Evolutionary conservation across 2,888 invertebrate species (phyloP).

Genomic region (Timema cristinae): DNA sequence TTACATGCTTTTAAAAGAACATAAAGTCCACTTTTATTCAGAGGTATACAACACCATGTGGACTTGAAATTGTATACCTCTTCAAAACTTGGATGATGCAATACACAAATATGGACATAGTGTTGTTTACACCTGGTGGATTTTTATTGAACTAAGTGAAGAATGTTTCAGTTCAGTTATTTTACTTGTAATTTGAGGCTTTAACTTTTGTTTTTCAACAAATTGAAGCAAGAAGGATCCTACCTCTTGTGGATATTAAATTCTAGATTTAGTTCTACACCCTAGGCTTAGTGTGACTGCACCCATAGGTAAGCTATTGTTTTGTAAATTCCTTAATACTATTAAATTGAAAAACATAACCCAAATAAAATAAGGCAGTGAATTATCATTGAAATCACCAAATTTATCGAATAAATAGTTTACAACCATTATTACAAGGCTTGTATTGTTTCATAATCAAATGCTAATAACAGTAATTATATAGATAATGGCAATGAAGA

Average conservation of each 20-base stretch:
- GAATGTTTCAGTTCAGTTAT: slow-evolving; percentile 10
- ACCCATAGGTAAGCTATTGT: slow-evolving; percentile 4
- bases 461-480: not conserved
- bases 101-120: slow-evolving; percentile 9
- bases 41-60: slow-evolving; percentile 20
- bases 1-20: slow-evolving; percentile 16
- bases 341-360: slow-evolving; percentile 11
- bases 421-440: slow-evolving; percentile 8
- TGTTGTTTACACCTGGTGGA: slow-evolving; percentile 12
- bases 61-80: slow-evolving; percentile 1
- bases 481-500: slow-evolving; percentile 10
- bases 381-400: no score
- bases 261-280: slow-evolving; percentile 8
- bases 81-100: slow-evolving; percentile 14
- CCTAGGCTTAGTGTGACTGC: slow-evolving; percentile 9
- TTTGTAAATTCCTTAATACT: not conserved
- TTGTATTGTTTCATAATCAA: slow-evolving; percentile 2
- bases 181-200: slow-evolving; percentile 9
- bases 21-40: not conserved
- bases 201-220: no score
- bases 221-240: no score
- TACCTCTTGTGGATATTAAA: no score
- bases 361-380: slow-evolving; percentile 2
- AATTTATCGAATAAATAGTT: no score
- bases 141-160: slow-evolving; percentile 12